Conservation (phyloP, 23 tunicate species). For the Trididemnum miniatum region DNA sequence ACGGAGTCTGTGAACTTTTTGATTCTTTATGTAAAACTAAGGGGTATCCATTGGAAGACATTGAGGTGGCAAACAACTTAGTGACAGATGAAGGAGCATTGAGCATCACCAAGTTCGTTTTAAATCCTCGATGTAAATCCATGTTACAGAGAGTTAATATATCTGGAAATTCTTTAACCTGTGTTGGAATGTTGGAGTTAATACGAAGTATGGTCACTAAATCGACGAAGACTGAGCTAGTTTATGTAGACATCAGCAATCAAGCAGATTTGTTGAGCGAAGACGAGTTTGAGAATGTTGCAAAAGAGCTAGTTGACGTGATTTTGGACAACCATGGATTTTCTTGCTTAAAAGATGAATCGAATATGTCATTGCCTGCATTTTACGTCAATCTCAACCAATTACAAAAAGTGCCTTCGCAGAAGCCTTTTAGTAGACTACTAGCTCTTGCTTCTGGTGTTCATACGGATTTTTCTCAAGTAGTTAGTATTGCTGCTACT, state of each 20-base stretch:
- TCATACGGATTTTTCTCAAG: constrained; percentile 53
- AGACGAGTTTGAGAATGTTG: constrained; percentile 44
- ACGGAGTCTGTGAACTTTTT: not conserved
- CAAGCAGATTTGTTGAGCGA: constrained; percentile 47
- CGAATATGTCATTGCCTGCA: not conserved
- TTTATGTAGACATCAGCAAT: constrained; percentile 53
- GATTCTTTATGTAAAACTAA: not conserved
- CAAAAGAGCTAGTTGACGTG: not conserved
- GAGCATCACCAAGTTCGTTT: not conserved
- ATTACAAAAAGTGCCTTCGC: constrained; percentile 26
- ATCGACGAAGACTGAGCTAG: constrained; percentile 9
- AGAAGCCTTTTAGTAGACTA: not conserved
- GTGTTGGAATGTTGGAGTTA: constrained; percentile 26
- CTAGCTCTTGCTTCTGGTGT: constrained; percentile 37
- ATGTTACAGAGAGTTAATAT: constrained; percentile 17
- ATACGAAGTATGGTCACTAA: not conserved
- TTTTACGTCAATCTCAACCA: constrained; percentile 34
- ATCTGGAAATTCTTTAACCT: constrained; percentile 41
- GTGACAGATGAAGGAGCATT: constrained; percentile 37
- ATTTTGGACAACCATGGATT: not conserved
- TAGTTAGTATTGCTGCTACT: constrained; percentile 12
- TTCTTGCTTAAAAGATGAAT: not conserved
- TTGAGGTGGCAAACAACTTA: constrained; percentile 2
- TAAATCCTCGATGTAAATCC: constrained; percentile 20
- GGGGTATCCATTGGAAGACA: constrained; percentile 3